Evolutionary conservation across 2,888 invertebrate species (phyloP), one percentile per base, ranked within the genome.

Genomic region (Mamestra brassicae): DNA sequence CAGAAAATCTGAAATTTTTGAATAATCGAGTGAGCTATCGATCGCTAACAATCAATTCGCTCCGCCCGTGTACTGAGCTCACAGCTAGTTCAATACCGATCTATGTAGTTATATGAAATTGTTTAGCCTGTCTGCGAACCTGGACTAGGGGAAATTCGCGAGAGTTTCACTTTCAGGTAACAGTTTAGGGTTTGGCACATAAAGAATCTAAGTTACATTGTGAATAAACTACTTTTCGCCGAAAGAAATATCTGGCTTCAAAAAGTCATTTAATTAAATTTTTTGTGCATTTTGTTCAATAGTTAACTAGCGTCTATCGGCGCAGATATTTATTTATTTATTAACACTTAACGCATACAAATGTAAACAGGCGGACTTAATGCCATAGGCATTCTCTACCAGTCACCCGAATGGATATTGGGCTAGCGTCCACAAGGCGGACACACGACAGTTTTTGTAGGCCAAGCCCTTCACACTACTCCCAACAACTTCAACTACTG

Each of bases 81-180:
- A 55, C 55, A 58, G 71, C n/a, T 57, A 36, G 42, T 57, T n/a
- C 10, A 50, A 15, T 13, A 13, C 26, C 26, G 26, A 26, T 26
- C 26, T 26, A 26, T 26, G 17, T 34, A 17, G 10, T 50, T 26
- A 17, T 54, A 34, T 55, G 54, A 60, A 65, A 50, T 34, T 36
- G 8, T 50, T 26, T n/a, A 34, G 11, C 15, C 4, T 65, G 13
- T 65, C 11, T 55, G 4, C 36, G 54, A 34, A 38, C 13, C 34
- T 15, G 61, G 55, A 0, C 11, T 7, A 10, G 55, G 60, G 42
- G 38, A 74, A 61, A 65, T 50, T 50, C 55, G 61, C 3, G 5
- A 45, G 7, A 58, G 4, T 38, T 74, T 73, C 10, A 45, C 36
- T 61, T 68, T 45, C 61, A 64, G 10, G 11, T 17, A 50, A 58